Evolutionary conservation across 2,888 invertebrate species (phyloP).

Genomic region (Ormyrus thymus): DNA sequence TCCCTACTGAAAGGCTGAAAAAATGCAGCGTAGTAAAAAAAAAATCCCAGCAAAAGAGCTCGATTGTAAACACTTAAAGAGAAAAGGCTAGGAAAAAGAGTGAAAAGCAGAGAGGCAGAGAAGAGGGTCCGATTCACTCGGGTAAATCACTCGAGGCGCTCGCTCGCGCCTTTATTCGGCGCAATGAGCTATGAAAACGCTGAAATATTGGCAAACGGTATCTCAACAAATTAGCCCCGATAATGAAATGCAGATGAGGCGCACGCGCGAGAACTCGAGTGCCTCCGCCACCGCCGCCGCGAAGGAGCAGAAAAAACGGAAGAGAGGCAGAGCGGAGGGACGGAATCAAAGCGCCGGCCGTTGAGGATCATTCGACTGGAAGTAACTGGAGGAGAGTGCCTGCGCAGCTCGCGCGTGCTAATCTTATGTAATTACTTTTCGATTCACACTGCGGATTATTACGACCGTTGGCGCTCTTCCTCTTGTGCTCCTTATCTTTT

Average conservation of each 20-base stretch:
- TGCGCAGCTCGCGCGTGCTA: slow-evolving; percentile 70
- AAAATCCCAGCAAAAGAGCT: slow-evolving; percentile 1
- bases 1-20: neutral
- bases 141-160: slow-evolving; percentile 27
- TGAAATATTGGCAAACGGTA: slow-evolving; percentile 75
- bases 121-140: slow-evolving; percentile 2
- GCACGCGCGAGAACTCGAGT: slow-evolving; percentile 13
- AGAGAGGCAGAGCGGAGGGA: slow-evolving; percentile 37
- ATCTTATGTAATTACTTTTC: slow-evolving; percentile 75
- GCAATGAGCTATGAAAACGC: slow-evolving; percentile 70
- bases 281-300: neutral
- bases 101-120: slow-evolving; percentile 22
- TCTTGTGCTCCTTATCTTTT: neutral
- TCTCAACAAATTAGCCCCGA: slow-evolving; percentile 74
- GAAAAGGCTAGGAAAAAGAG: slow-evolving; percentile 2
- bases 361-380: slow-evolving; percentile 74
- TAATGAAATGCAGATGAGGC: slow-evolving; percentile 70
- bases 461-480: neutral
- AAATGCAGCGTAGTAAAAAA: neutral
- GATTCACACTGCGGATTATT: slow-evolving; percentile 68
- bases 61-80: slow-evolving; percentile 48
- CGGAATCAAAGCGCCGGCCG: slow-evolving; percentile 71
- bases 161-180: slow-evolving; percentile 60
- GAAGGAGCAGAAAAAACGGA: neutral
- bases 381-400: slow-evolving; percentile 71